These are phyloP conservation scores for Prosopocoilus inquinatus DNA, from an alignment of 2,888 invertebrate genomes.

Conservation along the genomic window DNA sequence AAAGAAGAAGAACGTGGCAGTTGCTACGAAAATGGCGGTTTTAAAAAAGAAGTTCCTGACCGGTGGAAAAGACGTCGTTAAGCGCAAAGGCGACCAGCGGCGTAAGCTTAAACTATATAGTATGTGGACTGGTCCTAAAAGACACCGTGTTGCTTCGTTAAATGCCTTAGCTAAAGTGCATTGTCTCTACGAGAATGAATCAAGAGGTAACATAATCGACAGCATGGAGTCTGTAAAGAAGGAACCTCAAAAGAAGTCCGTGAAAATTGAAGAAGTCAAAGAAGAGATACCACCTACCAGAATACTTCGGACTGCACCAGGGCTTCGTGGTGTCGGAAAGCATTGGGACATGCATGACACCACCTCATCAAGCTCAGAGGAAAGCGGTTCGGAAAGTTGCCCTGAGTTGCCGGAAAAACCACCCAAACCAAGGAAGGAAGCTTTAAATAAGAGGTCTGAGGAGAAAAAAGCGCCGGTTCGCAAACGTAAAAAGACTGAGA, in stretches of 20 bases:
- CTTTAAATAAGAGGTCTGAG: conserved; percentile 48
- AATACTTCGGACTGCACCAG: conserved; percentile 69
- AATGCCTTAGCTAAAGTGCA: conserved; percentile 90
- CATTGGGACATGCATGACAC: conserved; percentile 81
- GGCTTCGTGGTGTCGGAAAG: conserved; percentile 73
- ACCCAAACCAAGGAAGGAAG: conserved; percentile 43
- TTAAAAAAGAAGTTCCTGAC: conserved; percentile 19
- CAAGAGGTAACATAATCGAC: conserved; percentile 65
- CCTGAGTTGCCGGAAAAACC: conserved; percentile 21
- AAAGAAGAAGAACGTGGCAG: conserved; percentile 7
- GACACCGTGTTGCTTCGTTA: conserved; percentile 82
- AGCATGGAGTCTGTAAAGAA: conserved; percentile 44
- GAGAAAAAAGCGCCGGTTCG: conserved; percentile 51
- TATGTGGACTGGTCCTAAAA: conserved; percentile 76
- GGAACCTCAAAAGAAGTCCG: conserved; percentile 28
- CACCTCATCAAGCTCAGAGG: conserved; percentile 57
- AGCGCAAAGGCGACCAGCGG: conserved; percentile 32
- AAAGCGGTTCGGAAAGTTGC: conserved; percentile 26
- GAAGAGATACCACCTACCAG: conserved; percentile 49
- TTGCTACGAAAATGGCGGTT: conserved; percentile 4
- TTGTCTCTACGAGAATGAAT: conserved; percentile 87
- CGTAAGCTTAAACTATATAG: conserved; percentile 61
- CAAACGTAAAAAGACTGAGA: conserved; percentile 60
- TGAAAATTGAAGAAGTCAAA: conserved; percentile 27
- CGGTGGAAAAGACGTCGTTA: conserved; percentile 19